Evolutionary conservation across 2,113 vertebrate species (phyloP), one percentile per base, ranked within the genome.

Genomic region (Nanger granti): DNA sequence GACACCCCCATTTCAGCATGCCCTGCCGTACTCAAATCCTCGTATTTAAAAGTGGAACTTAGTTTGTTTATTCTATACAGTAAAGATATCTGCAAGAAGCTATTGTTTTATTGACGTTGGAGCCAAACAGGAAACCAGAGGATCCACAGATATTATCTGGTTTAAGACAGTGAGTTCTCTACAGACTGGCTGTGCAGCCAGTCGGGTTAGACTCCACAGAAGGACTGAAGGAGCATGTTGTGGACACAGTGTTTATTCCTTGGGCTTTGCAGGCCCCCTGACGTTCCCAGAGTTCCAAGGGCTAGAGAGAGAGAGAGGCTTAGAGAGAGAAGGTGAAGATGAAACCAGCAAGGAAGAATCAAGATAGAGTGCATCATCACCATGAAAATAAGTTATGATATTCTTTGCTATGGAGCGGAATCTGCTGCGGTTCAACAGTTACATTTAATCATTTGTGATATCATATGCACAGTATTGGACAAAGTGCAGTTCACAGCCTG

Each of bases 41-140:
- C 44, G 5, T 95, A 11, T 95, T 97, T 96, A 96, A 85, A 96
- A 96, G 76, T 59, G n/a, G 97, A 94, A 92, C 90, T 96, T 96
- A 86, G 90, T 97, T 92, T 98, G 92, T 97, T 95, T 97, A 97
- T 93, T 73, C 91, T 93, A 60, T 73, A 73, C 73, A 44, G 87
- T 93, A 83, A 97, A 93, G 87, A 94, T 96, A 96, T 64, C 89
- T 95, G 11, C 92, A 96, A 97, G 95, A 95, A 96, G 95, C 96
- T 94, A 88, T 96, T 97, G 93, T 80, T 97, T 28, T 91, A 85
- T 96, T 95, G 95, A 93, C 85, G 2, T 62, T 92, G 93, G 59
- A 97, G 96, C 95, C 94, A 95, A 96, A 91, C 86, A 95, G 97
- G 96, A 98, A 96, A 91, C 82, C 92, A 28, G 93, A 96, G 94